phyloP scores from a whole-genome alignment of 2,888 invertebrate species.

The Ophion ventricosus region DNA sequence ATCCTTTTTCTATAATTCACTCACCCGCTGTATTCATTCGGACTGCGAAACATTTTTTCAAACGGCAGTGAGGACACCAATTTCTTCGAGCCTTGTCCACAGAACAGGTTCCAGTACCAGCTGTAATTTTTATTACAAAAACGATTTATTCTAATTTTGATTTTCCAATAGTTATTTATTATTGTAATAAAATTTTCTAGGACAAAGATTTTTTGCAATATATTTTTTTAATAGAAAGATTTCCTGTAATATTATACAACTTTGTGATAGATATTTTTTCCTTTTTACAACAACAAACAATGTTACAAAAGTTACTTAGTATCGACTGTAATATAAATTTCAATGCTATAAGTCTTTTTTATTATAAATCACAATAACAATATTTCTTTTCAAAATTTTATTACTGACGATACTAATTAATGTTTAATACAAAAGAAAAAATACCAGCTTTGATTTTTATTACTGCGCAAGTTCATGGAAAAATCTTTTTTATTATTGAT shows the following conservation, averaged over 20 bases:
- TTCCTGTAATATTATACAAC: neutral
- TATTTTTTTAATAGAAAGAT: neutral
- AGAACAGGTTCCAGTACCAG: constrained; percentile 89
- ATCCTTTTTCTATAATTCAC: constrained; percentile 39
- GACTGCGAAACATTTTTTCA: constrained; percentile 90
- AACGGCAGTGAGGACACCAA: constrained; percentile 94
- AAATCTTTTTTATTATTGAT: constrained; percentile 6
- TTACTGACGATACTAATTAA: neutral
- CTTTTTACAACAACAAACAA: neutral
- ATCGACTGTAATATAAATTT: neutral
- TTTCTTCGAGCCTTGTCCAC: constrained; percentile 93
- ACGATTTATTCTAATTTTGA: neutral
- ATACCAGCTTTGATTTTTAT: neutral
- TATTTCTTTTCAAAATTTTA: neutral
- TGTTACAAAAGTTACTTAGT: too few relatives aligned
- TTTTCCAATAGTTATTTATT: neutral
- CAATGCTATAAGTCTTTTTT: neutral
- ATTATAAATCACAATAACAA: neutral
- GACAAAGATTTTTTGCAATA: neutral
- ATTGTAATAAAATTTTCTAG: neutral
- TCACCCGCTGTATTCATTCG: constrained; percentile 91
- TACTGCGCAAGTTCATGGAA: neutral
- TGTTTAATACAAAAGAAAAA: neutral
- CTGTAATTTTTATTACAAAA: constrained; percentile 79
- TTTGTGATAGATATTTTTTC: neutral